Conservation (phyloP, 2,888 invertebrate genomes). For the Thumatha senex region DNA sequence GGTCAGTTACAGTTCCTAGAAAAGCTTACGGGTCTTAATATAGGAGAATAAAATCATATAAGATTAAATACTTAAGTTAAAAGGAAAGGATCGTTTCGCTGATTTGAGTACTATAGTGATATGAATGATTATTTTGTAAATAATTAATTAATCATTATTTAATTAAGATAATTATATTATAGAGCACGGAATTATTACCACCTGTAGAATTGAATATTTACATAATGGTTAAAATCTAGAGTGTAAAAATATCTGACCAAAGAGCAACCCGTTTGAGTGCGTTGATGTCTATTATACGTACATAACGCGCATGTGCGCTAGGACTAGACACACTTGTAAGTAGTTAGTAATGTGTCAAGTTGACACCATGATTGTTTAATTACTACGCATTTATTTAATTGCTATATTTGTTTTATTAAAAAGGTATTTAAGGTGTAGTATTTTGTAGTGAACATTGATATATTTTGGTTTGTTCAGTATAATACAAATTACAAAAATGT, state of each 20-base stretch:
- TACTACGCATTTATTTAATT: constrained; percentile 29
- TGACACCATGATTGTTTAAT: constrained; percentile 33
- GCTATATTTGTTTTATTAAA: constrained; percentile 10
- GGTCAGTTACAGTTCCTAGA: constrained; percentile 63
- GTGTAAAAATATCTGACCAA: not conserved
- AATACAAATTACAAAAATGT: no score
- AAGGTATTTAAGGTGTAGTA: not conserved
- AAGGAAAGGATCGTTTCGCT: not conserved
- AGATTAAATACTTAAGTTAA: not conserved
- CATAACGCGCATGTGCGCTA: constrained; percentile 23
- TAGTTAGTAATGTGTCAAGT: constrained; percentile 22
- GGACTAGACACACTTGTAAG: constrained; percentile 17
- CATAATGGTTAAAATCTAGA: no score
- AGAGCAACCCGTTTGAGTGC: constrained; percentile 25
- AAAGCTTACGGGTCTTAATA: constrained; percentile 49
- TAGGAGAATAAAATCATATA: constrained; percentile 16
- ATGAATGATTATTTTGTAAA: not conserved
- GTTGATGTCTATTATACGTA: constrained; percentile 56
- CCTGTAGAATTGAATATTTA: no score
- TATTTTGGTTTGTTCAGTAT: no score
- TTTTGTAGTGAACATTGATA: no score
- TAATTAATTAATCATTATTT: no score
- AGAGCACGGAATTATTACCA: no score
- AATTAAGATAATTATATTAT: no score
- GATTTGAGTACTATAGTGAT: not conserved